Base-by-base conservation (phyloP, 1,140 invertebrate genomes). In the Manduca sexta region DNA sequence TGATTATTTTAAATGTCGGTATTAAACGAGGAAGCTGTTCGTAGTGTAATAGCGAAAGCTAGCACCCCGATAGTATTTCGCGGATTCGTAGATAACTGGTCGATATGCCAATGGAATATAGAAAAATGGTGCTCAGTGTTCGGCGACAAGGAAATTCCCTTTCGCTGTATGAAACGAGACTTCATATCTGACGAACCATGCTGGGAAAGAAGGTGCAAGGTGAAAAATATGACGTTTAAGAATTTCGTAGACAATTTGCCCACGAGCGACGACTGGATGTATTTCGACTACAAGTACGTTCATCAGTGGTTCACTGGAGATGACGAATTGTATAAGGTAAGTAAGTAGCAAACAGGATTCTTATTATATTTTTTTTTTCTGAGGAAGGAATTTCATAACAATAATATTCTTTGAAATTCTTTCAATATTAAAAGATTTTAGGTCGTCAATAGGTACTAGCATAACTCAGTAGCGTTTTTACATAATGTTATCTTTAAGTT, bases 211-310 rank as follows among this genome's bases (percentile, higher is more conserved):
- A 86, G 88, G 43, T 91, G 92, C 64, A 61, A 70, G 15, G 74
- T 64, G 15, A 83, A 89, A 53, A 66, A 75, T 35, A 84, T 91
- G 64, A 90, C 88, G 1, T 87, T 94, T 42, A 75, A 86, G 56
- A 87, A 92, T 35, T 93, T 96, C 81, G 40, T 92, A 15, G 67
- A 89, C 35, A 52, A 64, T 44, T 45, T 86, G 41, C 52, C 61
- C 34, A 60, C 64, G 15, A 59, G 69, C 29, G 51, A 86, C 35
- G 74, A 87, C 44, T 95, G 93, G 91, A 89, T 91, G 75, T 96
- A 95, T 74, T 93, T 93, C 86, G 94, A 95, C 81, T 96, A 96
- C 72, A 95, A 95, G 84, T 91, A 95, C 79, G 88, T 95, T 78
- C 86, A 89, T 45, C 87, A 93, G 50, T 91, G 92, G 88, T 90